phyloP scores from a whole-genome alignment of 2,113 vertebrate genomes.

The Protomyctophum bolini region DNA sequence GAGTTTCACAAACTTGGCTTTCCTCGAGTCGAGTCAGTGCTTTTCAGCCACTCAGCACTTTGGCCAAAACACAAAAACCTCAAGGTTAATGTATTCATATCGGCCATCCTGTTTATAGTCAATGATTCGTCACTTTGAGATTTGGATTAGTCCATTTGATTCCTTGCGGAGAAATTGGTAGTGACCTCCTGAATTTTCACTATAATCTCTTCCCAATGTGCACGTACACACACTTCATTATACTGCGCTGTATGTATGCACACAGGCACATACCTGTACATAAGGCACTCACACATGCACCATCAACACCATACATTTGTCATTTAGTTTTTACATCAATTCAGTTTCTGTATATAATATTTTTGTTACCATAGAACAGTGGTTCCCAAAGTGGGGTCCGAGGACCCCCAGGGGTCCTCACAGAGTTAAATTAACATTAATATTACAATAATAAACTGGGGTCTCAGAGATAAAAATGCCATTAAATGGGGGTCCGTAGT shows the following conservation, averaged over 20 bases:
- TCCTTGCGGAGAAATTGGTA: not conserved
- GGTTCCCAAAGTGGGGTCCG: too few species aligned
- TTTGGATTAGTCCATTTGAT: constrained; percentile 46
- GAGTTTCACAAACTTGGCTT: constrained; percentile 63
- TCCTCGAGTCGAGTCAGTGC: constrained; percentile 54
- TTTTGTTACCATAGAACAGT: too few species aligned
- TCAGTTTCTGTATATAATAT: too few species aligned
- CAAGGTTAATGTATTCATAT: constrained; percentile 65
- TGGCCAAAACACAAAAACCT: constrained; percentile 51
- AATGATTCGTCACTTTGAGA: constrained; percentile 44
- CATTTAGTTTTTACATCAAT: too few species aligned
- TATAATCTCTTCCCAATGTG: constrained; percentile 52
- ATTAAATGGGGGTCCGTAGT: too few species aligned
- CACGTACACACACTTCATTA: constrained; percentile 33
- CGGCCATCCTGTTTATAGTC: constrained; percentile 45
- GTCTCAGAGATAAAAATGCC: too few species aligned
- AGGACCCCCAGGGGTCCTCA: too few species aligned
- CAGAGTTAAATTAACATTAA: too few species aligned
- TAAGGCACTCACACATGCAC: constrained; percentile 8
- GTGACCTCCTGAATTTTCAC: constrained; percentile 48
- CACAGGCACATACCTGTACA: constrained; percentile 26
- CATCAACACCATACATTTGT: constrained; percentile 12
- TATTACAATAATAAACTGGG: too few species aligned
- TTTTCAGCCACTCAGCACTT: constrained; percentile 67
- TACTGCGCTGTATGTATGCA: constrained; percentile 25